Percentiles rank a stretch among this genome's conserved stretches.
phyloP scores from a whole-genome alignment of 2,888 invertebrate genomes.

The Eremobia ochroleuca region DNA sequence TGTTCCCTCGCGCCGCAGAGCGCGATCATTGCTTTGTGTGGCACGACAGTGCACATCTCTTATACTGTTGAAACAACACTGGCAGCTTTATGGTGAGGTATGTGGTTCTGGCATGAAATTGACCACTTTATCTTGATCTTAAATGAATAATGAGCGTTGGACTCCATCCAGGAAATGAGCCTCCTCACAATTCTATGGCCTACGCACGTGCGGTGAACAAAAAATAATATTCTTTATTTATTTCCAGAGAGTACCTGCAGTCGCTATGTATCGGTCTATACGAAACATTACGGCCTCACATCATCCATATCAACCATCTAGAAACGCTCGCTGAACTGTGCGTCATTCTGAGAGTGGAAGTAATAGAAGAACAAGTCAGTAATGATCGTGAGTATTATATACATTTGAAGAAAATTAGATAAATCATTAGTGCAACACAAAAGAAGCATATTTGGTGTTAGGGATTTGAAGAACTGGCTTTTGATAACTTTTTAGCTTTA shows the following conservation, averaged over 20 bases:
- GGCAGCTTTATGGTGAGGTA: neutral
- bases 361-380: conserved; percentile 97
- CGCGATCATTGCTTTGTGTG: neutral
- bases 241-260: conserved; percentile 94
- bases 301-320: conserved; percentile 99
- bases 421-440: neutral
- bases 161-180: neutral
- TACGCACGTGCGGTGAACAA: neutral
- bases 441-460: neutral
- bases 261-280: conserved; percentile 97
- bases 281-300: conserved; percentile 97
- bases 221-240: neutral
- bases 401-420: neutral
- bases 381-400: conserved; percentile 92
- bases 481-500: no score
- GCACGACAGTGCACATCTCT: neutral
- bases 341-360: conserved; percentile 97
- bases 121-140: neutral
- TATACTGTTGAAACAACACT: neutral
- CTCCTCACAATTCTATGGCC: neutral
- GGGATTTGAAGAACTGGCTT: no score
- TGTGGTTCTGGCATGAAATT: neutral
- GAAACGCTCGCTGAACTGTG: conserved; percentile 99
- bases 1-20: no score
- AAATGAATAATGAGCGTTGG: neutral